These are phyloP conservation scores for Oryctes rhinoceros DNA, from an alignment of 1,140 invertebrate genomes.

Conservation along the genomic window DNA sequence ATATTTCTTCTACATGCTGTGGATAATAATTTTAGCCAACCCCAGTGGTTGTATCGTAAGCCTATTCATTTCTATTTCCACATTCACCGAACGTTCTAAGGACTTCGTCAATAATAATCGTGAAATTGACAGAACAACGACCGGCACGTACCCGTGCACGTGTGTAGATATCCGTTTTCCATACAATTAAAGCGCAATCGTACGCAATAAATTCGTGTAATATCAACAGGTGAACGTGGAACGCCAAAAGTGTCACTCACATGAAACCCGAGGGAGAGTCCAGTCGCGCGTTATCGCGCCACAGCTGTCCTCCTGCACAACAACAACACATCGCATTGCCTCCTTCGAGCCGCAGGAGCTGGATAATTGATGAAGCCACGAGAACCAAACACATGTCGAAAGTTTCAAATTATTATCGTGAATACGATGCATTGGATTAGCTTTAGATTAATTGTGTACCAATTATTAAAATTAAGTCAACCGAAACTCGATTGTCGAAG, in stretches of 20 bases:
- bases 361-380: constrained; percentile 25
- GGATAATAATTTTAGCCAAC: too few relatives aligned
- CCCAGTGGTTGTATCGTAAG: too few relatives aligned
- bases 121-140: neutral
- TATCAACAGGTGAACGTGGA: constrained; percentile 29
- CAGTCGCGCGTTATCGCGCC: neutral
- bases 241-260: constrained; percentile 21
- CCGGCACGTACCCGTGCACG: neutral
- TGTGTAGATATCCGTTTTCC: neutral
- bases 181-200: constrained; percentile 6
- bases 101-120: neutral
- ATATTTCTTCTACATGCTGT: too few relatives aligned
- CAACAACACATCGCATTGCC: neutral
- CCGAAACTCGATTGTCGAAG: too few relatives aligned
- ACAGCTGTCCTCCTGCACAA: constrained; percentile 31
- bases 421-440: neutral
- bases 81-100: neutral
- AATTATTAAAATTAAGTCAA: too few relatives aligned
- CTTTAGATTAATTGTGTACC: too few relatives aligned
- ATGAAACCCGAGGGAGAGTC: constrained; percentile 10
- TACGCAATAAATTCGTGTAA: neutral
- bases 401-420: constrained; percentile 20
- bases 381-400: neutral
- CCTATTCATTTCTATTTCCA: too few relatives aligned
- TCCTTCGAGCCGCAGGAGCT: neutral